A percentile compares a stretch with the other conserved stretches of the same genome.
These are phyloP conservation scores for Corvus hawaiiensis DNA, from an alignment of 2,113 vertebrate species.

Conservation along the genomic window DNA sequence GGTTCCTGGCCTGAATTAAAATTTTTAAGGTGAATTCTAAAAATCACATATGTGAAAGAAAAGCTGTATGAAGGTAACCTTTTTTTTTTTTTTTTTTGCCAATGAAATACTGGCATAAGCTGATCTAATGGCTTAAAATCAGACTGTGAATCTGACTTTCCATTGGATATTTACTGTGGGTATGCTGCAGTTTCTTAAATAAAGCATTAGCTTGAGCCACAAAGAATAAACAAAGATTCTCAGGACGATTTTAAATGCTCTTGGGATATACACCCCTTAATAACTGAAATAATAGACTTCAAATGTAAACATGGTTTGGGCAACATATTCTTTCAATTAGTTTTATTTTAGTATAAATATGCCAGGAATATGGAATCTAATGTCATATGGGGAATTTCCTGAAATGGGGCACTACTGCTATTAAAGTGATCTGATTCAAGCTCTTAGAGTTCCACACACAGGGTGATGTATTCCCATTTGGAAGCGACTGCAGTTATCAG, in stretches of 20 bases:
- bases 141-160: not conserved
- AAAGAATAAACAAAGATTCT: conserved; percentile 25
- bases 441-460: not conserved
- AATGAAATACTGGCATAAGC: not conserved
- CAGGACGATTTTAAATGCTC: conserved; percentile 20
- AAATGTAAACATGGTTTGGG: not conserved
- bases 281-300: not conserved
- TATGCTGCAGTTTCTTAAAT: conserved; percentile 29
- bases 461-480: not conserved
- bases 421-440: not conserved
- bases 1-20: not conserved
- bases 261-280: conserved; percentile 11
- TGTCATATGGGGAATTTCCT: not conserved
- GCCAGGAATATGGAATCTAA: not conserved
- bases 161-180: not conserved
- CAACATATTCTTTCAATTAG: not conserved
- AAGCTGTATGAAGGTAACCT: not conserved
- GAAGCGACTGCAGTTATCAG: not conserved
- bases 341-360: not conserved
- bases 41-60: not conserved
- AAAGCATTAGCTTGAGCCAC: conserved; percentile 19
- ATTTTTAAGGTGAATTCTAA: not conserved
- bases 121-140: not conserved
- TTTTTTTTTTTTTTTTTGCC: not conserved
- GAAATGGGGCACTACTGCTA: not conserved